phyloP scores from a whole-genome alignment of 2,113 vertebrate genomes.

The Eulacestoma nigropectus region DNA sequence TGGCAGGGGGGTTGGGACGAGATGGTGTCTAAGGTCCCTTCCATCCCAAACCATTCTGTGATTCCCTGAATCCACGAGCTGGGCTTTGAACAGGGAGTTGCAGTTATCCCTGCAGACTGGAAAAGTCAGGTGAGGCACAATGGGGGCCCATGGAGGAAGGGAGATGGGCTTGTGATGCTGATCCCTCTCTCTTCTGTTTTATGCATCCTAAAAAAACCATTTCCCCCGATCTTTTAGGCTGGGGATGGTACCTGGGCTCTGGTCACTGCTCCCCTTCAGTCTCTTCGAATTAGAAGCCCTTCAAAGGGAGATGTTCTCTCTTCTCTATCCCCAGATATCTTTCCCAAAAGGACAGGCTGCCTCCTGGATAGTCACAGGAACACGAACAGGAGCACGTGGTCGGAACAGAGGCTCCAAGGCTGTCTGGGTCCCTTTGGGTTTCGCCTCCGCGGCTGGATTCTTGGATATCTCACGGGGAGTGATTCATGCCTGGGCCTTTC shows the following conservation, averaged over 20 bases:
- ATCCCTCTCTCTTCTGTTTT: neutral
- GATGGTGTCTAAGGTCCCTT: neutral
- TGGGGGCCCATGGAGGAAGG: neutral
- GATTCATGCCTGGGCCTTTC: slow-evolving; percentile 6
- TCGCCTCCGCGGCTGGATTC: accelerated
- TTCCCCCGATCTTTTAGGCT: neutral
- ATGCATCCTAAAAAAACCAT: neutral
- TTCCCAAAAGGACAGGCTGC: neutral
- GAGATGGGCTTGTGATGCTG: neutral
- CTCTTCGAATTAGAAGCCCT: neutral
- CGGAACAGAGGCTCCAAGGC: neutral
- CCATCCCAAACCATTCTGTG: neutral
- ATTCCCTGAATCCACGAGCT: neutral
- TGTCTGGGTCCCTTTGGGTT: neutral
- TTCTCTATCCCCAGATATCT: neutral
- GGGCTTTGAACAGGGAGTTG: neutral
- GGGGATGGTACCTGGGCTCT: neutral
- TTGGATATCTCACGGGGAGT: neutral
- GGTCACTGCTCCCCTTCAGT: neutral
- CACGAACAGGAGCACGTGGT: accelerated
- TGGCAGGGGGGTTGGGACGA: accelerated
- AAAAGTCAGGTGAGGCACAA: neutral
- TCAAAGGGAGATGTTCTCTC: neutral
- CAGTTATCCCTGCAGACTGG: neutral
- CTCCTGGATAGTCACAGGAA: neutral